Percentiles rank a stretch among this genome's conserved stretches.
phyloP scores from a whole-genome alignment of 2,797 vertebrate species.

The Melopsittacus undulatus region DNA sequence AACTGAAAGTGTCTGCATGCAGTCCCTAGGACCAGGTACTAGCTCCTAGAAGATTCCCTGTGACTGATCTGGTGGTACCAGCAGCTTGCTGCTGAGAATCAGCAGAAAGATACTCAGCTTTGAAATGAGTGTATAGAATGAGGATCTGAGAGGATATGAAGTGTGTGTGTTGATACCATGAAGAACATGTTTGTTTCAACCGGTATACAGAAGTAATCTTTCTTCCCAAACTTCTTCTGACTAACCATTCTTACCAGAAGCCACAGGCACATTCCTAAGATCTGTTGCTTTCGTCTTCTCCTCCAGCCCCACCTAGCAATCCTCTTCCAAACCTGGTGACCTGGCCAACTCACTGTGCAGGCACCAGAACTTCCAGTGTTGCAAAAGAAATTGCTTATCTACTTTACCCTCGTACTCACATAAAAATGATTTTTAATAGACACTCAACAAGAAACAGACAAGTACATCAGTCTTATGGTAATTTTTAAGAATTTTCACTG shows the following conservation, averaged over 20 bases:
- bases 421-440: background rate
- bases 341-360: background rate
- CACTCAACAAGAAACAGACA: background rate
- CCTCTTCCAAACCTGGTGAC: background rate
- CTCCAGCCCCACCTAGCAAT: background rate
- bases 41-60: background rate
- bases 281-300: background rate
- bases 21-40: background rate
- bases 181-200: background rate
- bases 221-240: background rate
- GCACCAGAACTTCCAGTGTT: background rate
- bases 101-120: background rate
- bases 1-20: background rate
- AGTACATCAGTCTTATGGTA: background rate
- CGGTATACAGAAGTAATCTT: background rate
- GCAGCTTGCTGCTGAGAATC: background rate
- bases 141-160: background rate
- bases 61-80: background rate
- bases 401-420: background rate
- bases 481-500: background rate
- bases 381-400: background rate
- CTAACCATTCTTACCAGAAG: background rate
- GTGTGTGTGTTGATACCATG: background rate
- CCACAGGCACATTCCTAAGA: slow-evolving; percentile 17
- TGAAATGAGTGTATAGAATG: background rate